These are phyloP conservation scores for Sebastes wilsoni DNA, from an alignment of 2,797 vertebrate genomes.

Conservation along the genomic window DNA sequence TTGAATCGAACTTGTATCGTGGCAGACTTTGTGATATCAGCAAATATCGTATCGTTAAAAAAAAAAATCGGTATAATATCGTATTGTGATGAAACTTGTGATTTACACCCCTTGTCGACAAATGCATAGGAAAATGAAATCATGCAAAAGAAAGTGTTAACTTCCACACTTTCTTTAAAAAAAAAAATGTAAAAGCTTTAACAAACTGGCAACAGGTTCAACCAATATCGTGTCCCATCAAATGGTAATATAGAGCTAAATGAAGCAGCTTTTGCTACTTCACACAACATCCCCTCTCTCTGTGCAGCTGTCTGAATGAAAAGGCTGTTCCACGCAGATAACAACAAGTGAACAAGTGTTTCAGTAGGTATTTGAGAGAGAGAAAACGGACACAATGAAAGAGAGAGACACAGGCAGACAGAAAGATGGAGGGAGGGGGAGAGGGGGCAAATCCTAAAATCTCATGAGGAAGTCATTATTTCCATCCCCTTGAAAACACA, in stretches of 20 bases:
- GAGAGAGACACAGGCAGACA: constrained; percentile 17
- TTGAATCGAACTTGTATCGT: neutral
- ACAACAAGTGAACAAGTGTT: constrained; percentile 41
- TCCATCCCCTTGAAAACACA: constrained; percentile 45
- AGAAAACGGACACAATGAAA: constrained; percentile 35
- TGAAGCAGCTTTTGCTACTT: neutral
- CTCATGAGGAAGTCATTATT: constrained; percentile 70
- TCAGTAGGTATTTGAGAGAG: constrained; percentile 23
- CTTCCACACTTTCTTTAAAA: neutral
- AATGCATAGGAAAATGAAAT: neutral
- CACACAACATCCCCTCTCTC: neutral
- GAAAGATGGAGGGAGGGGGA: constrained; percentile 26
- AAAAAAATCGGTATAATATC: neutral
- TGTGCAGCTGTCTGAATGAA: constrained; percentile 11
- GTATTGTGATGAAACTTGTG: neutral
- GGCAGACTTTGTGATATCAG: neutral
- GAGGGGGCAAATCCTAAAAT: constrained; percentile 38
- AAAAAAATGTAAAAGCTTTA: neutral
- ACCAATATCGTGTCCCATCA: neutral
- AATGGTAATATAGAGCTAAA: neutral
- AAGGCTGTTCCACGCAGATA: constrained; percentile 24
- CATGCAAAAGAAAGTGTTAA: neutral
- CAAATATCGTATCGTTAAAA: neutral
- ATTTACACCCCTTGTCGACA: neutral
- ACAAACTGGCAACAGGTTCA: neutral